These are phyloP conservation scores for Pollenia amentaria DNA, from an alignment of 2,888 invertebrate genomes.

Conservation along the genomic window DNA sequence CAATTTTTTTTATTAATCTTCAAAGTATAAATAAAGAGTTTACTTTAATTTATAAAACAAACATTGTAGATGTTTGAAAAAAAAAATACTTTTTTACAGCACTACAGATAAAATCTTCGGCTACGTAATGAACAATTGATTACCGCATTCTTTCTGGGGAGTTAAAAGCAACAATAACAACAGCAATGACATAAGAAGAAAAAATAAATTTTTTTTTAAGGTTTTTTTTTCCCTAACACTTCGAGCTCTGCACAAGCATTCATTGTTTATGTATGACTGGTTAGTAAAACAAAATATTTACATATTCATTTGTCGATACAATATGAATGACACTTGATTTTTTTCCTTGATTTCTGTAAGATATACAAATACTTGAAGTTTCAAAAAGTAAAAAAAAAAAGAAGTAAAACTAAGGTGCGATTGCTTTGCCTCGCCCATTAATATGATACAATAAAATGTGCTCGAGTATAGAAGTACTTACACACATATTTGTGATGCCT, in stretches of 20 bases:
- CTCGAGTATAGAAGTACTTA: background rate
- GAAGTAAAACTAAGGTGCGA: slow-evolving; percentile 68
- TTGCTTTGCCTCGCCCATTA: slow-evolving; percentile 65
- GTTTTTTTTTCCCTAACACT: background rate
- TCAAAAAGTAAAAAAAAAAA: background rate
- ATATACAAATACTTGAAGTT: slow-evolving; percentile 50
- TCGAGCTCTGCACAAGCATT: slow-evolving; percentile 2
- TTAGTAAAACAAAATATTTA: slow-evolving; percentile 64
- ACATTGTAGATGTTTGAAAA: slow-evolving; percentile 20
- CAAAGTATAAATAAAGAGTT: slow-evolving; percentile 38
- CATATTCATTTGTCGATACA: slow-evolving; percentile 60
- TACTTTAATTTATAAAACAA: slow-evolving; percentile 67
- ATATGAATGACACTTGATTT: slow-evolving; percentile 71
- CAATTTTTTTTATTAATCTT: slow-evolving; percentile 5
- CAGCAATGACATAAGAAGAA: background rate
- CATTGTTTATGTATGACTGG: slow-evolving; percentile 20
- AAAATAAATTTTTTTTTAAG: slow-evolving; percentile 34
- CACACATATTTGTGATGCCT: slow-evolving; percentile 8
- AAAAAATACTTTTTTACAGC: background rate
- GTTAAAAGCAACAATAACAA: slow-evolving; percentile 4
- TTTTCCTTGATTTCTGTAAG: slow-evolving; percentile 47
- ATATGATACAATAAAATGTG: slow-evolving; percentile 14
- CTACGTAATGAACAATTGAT: slow-evolving; percentile 55
- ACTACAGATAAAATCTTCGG: background rate
- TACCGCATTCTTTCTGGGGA: slow-evolving; percentile 49